phyloP scores from a whole-genome alignment of 1,140 invertebrate species.

The Tetranychus cinnabarinus region DNA sequence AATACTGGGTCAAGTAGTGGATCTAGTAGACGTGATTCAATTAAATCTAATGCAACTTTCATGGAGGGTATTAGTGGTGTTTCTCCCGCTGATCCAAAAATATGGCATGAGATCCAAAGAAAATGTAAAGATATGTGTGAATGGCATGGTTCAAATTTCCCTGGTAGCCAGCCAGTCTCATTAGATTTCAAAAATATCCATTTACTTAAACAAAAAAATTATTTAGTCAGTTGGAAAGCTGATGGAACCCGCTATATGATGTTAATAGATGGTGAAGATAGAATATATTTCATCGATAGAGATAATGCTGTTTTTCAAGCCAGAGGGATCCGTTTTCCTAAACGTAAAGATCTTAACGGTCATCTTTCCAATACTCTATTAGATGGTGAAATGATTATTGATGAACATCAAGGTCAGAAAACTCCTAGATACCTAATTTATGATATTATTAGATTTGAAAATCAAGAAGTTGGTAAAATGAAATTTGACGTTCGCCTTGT shows the following conservation, averaged over 20 bases:
- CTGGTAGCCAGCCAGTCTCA: conserved; percentile 86
- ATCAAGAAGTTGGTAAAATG: conserved; percentile 45
- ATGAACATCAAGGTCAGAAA: conserved; percentile 34
- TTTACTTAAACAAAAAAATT: conserved; percentile 49
- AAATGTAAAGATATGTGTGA: conserved; percentile 55
- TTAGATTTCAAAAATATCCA: conserved; percentile 66
- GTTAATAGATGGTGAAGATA: conserved; percentile 56
- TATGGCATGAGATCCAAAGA: conserved; percentile 40
- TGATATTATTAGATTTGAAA: conserved; percentile 68
- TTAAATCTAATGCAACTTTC: conserved; percentile 27
- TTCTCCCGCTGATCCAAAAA: conserved; percentile 32
- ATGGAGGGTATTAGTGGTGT: conserved; percentile 60
- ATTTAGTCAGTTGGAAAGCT: conserved; percentile 96
- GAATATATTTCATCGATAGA: conserved; percentile 82
- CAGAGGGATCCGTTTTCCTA: conserved; percentile 46
- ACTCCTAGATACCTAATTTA: conserved; percentile 81
- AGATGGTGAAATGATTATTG: conserved; percentile 93
- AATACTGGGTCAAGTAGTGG: not conserved
- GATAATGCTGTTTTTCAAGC: conserved; percentile 85
- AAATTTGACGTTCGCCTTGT: conserved; percentile 48
- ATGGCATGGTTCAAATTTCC: conserved; percentile 59
- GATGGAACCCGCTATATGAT: conserved; percentile 97
- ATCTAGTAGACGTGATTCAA: not conserved
- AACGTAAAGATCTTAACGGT: conserved; percentile 38
- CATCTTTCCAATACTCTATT: conserved; percentile 61